Percentiles rank a stretch among this genome's conserved stretches.
These are phyloP conservation scores for Vespertilio murinus DNA, from an alignment of 2,797 vertebrate genomes.

Conservation along the genomic window DNA sequence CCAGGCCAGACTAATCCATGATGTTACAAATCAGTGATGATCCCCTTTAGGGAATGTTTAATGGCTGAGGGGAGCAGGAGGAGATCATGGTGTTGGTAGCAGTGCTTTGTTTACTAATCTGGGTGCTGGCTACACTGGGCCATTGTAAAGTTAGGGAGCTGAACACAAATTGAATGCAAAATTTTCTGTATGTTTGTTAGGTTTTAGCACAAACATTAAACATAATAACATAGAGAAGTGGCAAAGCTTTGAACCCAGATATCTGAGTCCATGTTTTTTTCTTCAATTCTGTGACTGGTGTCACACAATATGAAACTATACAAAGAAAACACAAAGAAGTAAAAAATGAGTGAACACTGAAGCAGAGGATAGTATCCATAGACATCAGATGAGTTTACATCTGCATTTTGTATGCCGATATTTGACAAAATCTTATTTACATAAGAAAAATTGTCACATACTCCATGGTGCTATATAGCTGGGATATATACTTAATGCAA, in stretches of 20 bases:
- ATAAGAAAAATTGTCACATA: not conserved
- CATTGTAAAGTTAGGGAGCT: not conserved
- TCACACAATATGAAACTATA: not conserved
- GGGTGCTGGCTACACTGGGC: not conserved
- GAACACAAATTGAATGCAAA: not conserved
- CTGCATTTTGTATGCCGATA: not conserved
- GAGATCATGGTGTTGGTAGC: not conserved
- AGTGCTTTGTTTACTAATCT: not conserved
- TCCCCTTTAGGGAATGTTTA: not conserved
- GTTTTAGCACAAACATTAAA: not conserved
- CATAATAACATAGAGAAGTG: not conserved
- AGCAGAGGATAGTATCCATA: not conserved
- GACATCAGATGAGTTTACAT: not conserved
- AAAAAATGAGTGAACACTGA: not conserved
- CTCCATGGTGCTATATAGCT: not conserved
- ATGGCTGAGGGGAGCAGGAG: not conserved
- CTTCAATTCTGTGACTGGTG: not conserved
- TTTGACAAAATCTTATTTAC: constrained; percentile 2
- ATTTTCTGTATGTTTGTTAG: not conserved
- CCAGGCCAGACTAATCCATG: not conserved
- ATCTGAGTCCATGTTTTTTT: not conserved
- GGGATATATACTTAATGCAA: not conserved
- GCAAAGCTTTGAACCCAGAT: not conserved
- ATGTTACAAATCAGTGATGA: not conserved
- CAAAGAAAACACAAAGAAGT: not conserved